Evolutionary conservation across 2,888 invertebrate species (phyloP).

Genomic region (Ochropacha duplaris): DNA sequence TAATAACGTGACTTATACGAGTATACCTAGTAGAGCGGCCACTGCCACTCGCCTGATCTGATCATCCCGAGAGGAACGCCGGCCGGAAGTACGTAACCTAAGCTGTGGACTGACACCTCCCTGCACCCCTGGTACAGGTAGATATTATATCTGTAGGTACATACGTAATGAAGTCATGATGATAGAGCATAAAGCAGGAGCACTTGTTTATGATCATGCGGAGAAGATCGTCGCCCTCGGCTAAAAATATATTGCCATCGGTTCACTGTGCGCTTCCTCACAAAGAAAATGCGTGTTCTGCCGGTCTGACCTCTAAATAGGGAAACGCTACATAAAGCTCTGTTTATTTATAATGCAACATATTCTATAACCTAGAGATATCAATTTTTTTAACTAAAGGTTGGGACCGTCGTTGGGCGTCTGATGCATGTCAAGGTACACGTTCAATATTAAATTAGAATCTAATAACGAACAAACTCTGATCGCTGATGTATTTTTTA

Average conservation of each 20-base stretch:
- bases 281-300: conserved; percentile 71
- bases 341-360: conserved; percentile 36
- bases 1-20: too few relatives aligned
- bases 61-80: too few relatives aligned
- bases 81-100: too few relatives aligned
- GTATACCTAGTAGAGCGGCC: too few relatives aligned
- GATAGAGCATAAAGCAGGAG: conserved; percentile 40
- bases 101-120: too few relatives aligned
- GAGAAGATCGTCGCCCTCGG: conserved; percentile 71
- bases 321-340: conserved; percentile 45
- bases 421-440: conserved; percentile 36
- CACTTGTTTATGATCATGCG: conserved; percentile 15
- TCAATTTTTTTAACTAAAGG: conserved; percentile 14
- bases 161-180: conserved; percentile 14
- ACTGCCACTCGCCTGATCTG: too few relatives aligned
- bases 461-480: conserved; percentile 11
- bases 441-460: conserved; percentile 35
- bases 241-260: conserved; percentile 73
- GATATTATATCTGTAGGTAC: neutral
- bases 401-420: conserved; percentile 15
- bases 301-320: conserved; percentile 62
- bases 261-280: conserved; percentile 72
- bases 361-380: conserved; percentile 24
- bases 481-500: neutral
- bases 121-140: too few relatives aligned